Evolutionary conservation across 2,888 invertebrate species (phyloP), one percentile per base, ranked within the genome.

Genomic region (Oscheius sp.): DNA sequence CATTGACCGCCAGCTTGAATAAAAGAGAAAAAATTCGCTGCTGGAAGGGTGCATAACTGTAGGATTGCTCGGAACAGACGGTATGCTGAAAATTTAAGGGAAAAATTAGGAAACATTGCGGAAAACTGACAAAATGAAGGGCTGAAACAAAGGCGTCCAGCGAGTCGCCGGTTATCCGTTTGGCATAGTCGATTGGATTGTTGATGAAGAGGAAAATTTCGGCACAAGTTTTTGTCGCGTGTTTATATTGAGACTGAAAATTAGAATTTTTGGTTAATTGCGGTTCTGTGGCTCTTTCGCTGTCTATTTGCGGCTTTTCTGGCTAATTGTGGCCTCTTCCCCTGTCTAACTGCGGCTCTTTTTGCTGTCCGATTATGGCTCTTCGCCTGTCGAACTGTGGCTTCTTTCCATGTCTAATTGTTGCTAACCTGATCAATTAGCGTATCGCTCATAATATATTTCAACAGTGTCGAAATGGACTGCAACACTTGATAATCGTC

Each of bases 351-450:
- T n/a, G n/a, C n/a, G n/a, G n/a, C n/a, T n/a, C n/a, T n/a, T n/a
- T n/a, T n/a, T n/a, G n/a, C n/a, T n/a, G n/a, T n/a, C n/a, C n/a
- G n/a, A n/a, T n/a, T n/a, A n/a, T n/a, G n/a, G n/a, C n/a, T n/a
- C n/a, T n/a, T n/a, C n/a, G n/a, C n/a, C n/a, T n/a, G n/a, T n/a
- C n/a, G n/a, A n/a, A n/a, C n/a, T n/a, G n/a, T n/a, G n/a, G n/a
- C n/a, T n/a, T n/a, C n/a, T n/a, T n/a, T n/a, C n/a, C n/a, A n/a
- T n/a, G n/a, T n/a, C n/a, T n/a, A n/a, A n/a, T n/a, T n/a, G n/a
- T n/a, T n/a, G n/a, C n/a, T n/a, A n/a, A 21, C 61, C 71, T 71
- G 59, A 61, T 63, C 71, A 29, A 71, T 63, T 2, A 27, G n/a
- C 18, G 21, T 41, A 25, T 69, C 69, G 5, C 16, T 49, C 5